Conservation (phyloP, 2,797 vertebrate species). For the Myotis myotis region DNA sequence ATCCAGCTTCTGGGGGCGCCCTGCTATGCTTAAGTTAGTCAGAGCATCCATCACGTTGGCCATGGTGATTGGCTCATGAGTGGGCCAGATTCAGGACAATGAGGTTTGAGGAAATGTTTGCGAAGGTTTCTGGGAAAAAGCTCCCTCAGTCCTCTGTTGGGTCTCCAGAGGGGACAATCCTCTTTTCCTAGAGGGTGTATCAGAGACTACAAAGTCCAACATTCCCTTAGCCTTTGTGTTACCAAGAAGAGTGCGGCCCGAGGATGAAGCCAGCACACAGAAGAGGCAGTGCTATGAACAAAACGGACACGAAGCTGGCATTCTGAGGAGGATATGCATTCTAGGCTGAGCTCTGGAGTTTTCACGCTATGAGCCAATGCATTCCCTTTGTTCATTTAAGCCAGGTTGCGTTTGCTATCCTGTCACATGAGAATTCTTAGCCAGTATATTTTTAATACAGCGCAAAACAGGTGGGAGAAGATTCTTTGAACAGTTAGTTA, state of each 20-base stretch:
- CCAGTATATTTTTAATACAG: background rate
- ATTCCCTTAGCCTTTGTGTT: background rate
- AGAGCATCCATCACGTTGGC: background rate
- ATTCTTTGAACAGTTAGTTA: background rate
- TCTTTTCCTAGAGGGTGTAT: background rate
- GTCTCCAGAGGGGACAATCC: too few species aligned
- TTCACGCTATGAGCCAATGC: background rate
- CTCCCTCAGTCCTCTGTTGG: background rate
- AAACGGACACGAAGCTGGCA: background rate
- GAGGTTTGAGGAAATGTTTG: background rate
- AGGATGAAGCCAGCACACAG: background rate
- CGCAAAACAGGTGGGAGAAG: background rate
- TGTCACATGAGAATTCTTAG: background rate
- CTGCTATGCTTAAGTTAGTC: background rate
- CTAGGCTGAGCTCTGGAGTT: background rate
- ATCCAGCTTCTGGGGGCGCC: background rate
- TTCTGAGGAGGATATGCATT: background rate
- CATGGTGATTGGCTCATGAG: background rate
- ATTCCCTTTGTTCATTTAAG: background rate
- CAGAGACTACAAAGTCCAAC: background rate
- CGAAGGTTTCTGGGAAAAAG: background rate
- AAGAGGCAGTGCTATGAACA: background rate
- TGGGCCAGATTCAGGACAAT: background rate
- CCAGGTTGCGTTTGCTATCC: background rate
- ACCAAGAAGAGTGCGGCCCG: background rate